Evolutionary conservation across 2,888 invertebrate genomes (phyloP).

Genomic region (Drosophila planitibia): DNA sequence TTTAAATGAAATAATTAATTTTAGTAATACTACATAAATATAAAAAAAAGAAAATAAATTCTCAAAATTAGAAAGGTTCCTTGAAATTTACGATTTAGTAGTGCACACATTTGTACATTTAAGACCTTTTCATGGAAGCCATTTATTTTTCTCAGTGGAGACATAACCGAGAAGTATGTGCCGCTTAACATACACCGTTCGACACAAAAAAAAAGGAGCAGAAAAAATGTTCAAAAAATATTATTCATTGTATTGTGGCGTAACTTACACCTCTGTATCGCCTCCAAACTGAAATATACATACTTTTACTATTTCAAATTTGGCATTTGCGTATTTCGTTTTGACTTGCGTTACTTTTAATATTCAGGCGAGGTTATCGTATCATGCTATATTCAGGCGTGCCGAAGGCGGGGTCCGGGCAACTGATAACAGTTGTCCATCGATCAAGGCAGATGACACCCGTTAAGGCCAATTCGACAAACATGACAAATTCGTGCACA

Average conservation of each 20-base stretch:
- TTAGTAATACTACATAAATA: background rate
- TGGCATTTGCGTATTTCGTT: background rate
- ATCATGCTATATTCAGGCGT: background rate
- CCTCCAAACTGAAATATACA: background rate
- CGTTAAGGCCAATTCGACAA: constrained; percentile 25
- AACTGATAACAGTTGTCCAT: constrained; percentile 33
- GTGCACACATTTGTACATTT: background rate
- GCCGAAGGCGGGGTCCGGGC: background rate
- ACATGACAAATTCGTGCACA: constrained; percentile 55
- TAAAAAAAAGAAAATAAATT: background rate
- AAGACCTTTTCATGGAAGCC: background rate
- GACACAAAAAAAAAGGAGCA: background rate
- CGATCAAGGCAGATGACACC: constrained; percentile 33
- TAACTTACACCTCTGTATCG: background rate
- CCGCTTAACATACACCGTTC: background rate
- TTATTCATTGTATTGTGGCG: background rate
- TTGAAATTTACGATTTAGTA: background rate
- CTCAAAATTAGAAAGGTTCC: background rate
- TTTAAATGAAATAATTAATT: background rate
- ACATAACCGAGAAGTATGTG: background rate
- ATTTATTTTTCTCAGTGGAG: background rate
- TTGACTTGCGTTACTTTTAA: constrained; percentile 6
- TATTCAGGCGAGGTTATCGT: background rate
- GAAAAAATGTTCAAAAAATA: background rate
- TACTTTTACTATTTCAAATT: constrained; percentile 5